Evolutionary conservation across 2,113 vertebrate genomes (phyloP).

Genomic region (Grantiella picta): DNA sequence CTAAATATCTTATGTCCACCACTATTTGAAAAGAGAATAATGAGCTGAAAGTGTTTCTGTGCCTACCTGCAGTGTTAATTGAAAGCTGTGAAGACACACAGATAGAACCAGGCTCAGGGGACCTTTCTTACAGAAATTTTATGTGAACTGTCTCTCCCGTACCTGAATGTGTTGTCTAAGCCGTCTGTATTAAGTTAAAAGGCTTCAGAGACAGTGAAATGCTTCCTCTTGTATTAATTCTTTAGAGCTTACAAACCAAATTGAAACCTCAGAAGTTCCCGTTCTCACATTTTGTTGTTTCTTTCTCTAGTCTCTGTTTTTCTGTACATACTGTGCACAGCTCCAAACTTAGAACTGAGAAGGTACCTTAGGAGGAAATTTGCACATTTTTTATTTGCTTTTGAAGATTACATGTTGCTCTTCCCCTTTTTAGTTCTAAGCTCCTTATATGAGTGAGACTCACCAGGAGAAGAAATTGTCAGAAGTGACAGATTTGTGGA

Average conservation of each 20-base stretch:
- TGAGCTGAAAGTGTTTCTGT: not conserved
- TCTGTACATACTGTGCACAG: accelerated
- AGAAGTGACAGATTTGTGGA: not conserved
- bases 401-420: not conserved
- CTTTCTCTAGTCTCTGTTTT: not conserved
- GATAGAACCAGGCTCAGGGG: not conserved
- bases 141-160: not conserved
- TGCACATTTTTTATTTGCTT: not conserved
- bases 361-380: not conserved
- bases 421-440: not conserved
- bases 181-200: not conserved
- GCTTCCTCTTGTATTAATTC: not conserved
- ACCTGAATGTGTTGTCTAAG: not conserved
- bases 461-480: not conserved
- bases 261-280: not conserved
- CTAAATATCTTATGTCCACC: not conserved
- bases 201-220: not conserved
- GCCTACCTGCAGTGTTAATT: not conserved
- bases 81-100: conserved; percentile 5
- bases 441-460: not conserved
- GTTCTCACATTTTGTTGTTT: not conserved
- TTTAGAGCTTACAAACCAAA: not conserved
- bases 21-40: conserved; percentile 3
- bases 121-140: not conserved
- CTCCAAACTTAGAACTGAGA: not conserved